Evolutionary conservation across 2,888 invertebrate species (phyloP), one percentile per base, ranked within the genome.

Genomic region (Lasioglossum oenotherae): DNA sequence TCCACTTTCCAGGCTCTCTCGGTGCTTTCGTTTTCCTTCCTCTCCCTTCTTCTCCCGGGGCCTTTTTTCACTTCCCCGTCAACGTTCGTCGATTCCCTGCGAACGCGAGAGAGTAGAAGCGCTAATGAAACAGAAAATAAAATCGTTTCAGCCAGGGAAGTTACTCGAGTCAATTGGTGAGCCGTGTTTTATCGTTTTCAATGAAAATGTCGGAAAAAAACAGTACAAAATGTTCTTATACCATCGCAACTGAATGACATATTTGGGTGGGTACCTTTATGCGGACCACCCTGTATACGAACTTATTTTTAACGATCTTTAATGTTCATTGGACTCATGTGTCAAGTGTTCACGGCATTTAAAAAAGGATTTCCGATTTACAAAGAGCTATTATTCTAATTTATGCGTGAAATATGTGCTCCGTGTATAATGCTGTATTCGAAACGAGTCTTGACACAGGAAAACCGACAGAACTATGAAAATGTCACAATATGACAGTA

Each of bases 1-100:
- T 75, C 38, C 35, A 78, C 74, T 79, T 81, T 89, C 73, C 64
- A 77, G 12, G 35, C 53, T 53, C 73, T 81, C 19, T 2, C 80
- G 64, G 77, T 75, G 78, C 80, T 74, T 84, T 74, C 64, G 49
- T 76, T 78, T 74, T 57, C 57, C 74, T n/a, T 75, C 41, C 46
- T 46, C 71, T 41, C 38, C 44, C 57, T 82, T 67, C 60, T 31
- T n/a, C 57, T 35, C 72, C 60, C 12, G 10, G 12, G n/a, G 1
- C 14, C 14, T 14, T 14, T 14, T n/a, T 60, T 14, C 10, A 10
- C 60, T n/a, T 75, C 46, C 49, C 44, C 60, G 14, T 69, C 73
- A n/a, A 35, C 53, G 73, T 69, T n/a, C 74, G 27, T 10, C 38
- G 67, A 60, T 41, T 60, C 23, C 69, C 38, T 35, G 14, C 19